Evolutionary conservation across 1,140 invertebrate genomes (phyloP), one percentile per base, ranked within the genome.

Genomic region (Sweltsa coloradensis): DNA sequence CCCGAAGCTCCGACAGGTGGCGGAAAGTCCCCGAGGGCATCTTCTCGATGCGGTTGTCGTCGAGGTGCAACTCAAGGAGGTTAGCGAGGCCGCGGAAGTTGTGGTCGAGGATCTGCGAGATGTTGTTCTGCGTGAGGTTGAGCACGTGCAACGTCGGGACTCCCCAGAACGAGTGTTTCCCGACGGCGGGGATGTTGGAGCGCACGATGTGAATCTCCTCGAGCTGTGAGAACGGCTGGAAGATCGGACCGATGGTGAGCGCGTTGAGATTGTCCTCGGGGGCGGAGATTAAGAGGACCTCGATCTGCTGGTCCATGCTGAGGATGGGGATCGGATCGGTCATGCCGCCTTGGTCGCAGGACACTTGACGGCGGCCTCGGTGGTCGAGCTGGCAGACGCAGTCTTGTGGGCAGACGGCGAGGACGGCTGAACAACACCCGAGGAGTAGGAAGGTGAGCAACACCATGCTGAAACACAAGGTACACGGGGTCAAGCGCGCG

Each of bases 171-270:
- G 84, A 83, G 56, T 83, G 75, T 47, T 76, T 72, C 0, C 85
- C 85, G 47, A 89, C 81, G 11, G 81, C 81, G 1, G 85, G 83
- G 4, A 89, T 66, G 56, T 81, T 81, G 1, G 82, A 86, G 48
- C 78, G 72, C 2, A 76, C 78, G 29, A 89, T 85, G 54, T 79
- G 78, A 2, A 89, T 64, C 60, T 86, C 81, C 60, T 81, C 75
- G 22, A 89, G 66, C 40, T 76, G 69, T 31, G 65, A 65, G 58
- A 85, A 83, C 43, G 73, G 67, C 11, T 50, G 48, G 61, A 84
- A 83, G 29, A 84, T 75, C 23, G 83, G 75, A 2, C 83, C 82
- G 48, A 89, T 80, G 1, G 79, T 82, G 7, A 89, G 66, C 34
- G 67, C 64, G 60, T 88, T 88, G 11, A 70, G 69, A 47, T 68